These are phyloP conservation scores for Sesamia nonagrioides DNA, from an alignment of 1,140 invertebrate species.

Conservation along the genomic window DNA sequence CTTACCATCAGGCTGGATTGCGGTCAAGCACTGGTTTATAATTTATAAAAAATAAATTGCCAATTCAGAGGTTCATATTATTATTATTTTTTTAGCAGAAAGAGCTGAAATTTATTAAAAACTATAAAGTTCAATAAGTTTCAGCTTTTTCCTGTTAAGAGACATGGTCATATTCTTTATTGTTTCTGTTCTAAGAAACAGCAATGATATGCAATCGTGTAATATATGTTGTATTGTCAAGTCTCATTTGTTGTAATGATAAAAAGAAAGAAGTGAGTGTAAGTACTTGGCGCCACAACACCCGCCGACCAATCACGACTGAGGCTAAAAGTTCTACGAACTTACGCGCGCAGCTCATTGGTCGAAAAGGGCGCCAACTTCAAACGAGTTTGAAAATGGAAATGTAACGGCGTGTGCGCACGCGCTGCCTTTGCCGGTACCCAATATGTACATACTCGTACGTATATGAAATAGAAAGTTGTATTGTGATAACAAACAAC, in stretches of 20 bases:
- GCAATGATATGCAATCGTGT: not conserved
- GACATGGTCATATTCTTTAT: not conserved
- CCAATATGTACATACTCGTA: constrained; percentile 40
- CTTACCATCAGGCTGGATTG: no score
- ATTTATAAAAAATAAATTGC: not conserved
- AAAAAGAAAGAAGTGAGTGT: constrained; percentile 35
- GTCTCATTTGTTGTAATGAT: constrained; percentile 24
- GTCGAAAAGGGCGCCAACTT: constrained; percentile 70
- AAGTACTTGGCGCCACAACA: constrained; percentile 37
- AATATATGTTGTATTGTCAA: constrained; percentile 24
- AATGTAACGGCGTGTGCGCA: constrained; percentile 55
- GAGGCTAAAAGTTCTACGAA: constrained; percentile 81
- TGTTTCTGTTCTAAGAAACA: not conserved
- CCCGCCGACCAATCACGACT: constrained; percentile 62
- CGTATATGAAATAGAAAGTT: constrained; percentile 43
- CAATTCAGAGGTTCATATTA: no score
- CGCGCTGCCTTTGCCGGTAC: constrained; percentile 37
- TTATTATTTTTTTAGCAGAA: no score
- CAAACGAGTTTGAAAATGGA: constrained; percentile 60
- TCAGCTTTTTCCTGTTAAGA: not conserved
- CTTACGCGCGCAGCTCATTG: constrained; percentile 65
- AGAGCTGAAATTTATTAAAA: no score
- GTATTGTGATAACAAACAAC: constrained; percentile 32
- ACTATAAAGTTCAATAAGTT: no score
- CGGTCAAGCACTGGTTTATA: no score